Conservation (phyloP, 2,888 invertebrate species). For the Theodoxus fluviatilis region DNA sequence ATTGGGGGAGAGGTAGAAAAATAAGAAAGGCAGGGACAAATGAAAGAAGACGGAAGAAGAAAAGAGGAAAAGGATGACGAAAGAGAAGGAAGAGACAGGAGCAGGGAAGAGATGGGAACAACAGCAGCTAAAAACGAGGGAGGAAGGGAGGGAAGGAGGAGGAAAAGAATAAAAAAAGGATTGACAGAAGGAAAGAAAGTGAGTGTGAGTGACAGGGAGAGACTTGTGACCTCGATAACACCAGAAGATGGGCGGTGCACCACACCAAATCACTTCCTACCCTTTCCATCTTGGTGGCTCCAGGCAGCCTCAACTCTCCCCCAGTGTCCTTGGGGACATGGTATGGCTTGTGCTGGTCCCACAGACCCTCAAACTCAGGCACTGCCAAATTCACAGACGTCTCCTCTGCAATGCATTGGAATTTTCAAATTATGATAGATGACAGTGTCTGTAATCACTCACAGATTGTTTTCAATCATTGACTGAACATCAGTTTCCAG, state of each 20-base stretch:
- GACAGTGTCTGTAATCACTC: background rate
- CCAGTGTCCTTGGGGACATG: slow-evolving; percentile 54
- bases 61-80: no score
- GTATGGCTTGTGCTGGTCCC: slow-evolving; percentile 62
- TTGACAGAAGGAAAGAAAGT: background rate
- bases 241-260: background rate
- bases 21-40: no score
- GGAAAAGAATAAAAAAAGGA: background rate
- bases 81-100: no score
- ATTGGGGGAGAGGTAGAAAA: no score
- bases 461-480: slow-evolving; percentile 27
- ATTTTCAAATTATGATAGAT: background rate
- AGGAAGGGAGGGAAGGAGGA: background rate
- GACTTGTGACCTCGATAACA: background rate
- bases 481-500: no score
- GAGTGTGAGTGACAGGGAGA: background rate
- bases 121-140: background rate
- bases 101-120: no score
- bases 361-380: slow-evolving; percentile 64
- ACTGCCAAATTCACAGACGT: slow-evolving; percentile 50
- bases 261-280: slow-evolving; percentile 33
- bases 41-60: no score
- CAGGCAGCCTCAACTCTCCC: slow-evolving; percentile 43
- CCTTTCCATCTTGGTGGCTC: slow-evolving; percentile 63
- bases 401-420: slow-evolving; percentile 37